Conservation (phyloP, 2,113 vertebrate genomes). For the Colistium nudipinnis region DNA sequence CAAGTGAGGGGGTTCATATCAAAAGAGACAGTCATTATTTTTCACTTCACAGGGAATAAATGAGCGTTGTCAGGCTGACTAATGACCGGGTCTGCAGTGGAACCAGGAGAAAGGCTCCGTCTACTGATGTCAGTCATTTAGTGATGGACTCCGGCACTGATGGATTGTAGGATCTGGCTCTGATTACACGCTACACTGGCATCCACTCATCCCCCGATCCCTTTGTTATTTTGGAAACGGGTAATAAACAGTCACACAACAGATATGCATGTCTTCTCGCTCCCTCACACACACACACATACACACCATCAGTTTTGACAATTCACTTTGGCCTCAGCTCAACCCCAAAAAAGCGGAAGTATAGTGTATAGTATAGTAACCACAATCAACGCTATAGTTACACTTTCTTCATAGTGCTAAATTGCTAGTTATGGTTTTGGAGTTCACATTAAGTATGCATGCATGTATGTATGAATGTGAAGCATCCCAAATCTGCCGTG, state of each 20-base stretch:
- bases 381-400: not conserved
- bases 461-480: not conserved
- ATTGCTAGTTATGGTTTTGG: not conserved
- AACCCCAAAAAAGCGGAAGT: not conserved
- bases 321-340: slow-evolving; percentile 16
- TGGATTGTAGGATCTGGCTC: slow-evolving; percentile 70
- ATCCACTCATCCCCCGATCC: slow-evolving; percentile 57
- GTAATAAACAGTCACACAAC: slow-evolving; percentile 46
- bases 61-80: slow-evolving; percentile 72
- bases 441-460: not conserved
- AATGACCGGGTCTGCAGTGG: slow-evolving; percentile 67
- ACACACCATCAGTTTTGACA: slow-evolving; percentile 39
- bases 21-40: slow-evolving; percentile 67
- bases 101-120: slow-evolving; percentile 63
- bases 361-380: no score
- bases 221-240: slow-evolving; percentile 61
- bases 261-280: not conserved
- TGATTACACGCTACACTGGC: slow-evolving; percentile 65
- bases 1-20: slow-evolving; percentile 10
- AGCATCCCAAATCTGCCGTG: no score
- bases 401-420: not conserved
- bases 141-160: slow-evolving; percentile 54
- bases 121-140: slow-evolving; percentile 55
- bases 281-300: not conserved
- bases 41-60: slow-evolving; percentile 60